Evolutionary conservation across 1,140 invertebrate species (phyloP), one percentile per base, ranked within the genome.

Genomic region (Drosophila baimaii): DNA sequence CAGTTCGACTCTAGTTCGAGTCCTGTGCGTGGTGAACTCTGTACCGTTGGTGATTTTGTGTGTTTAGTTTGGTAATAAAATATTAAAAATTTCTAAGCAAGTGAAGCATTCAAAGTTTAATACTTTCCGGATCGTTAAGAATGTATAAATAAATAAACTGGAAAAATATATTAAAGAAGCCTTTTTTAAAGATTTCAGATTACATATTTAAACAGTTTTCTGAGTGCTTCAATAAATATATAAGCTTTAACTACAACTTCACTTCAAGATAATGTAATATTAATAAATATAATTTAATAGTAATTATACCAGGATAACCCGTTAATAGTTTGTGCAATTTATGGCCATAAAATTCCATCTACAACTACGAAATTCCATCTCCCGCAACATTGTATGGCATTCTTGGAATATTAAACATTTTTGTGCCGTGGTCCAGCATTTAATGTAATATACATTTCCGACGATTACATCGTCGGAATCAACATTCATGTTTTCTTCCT

Each of bases 1-100:
- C 72, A 86, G 83, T 86, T 68, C 15, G 54, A 37, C 44, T 51
- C 49, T 54, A 57, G 49, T 27, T 35, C 54, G 52, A 39, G 62
- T 76, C 37, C 35, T 75, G 52, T 52, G 52, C 47, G 29, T 55
- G 69, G 25, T n/a, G 10, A 59, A 23, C 17, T 55, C 0, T 5
- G 7, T 3, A 19, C 0, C 44, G 8, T 12, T 72, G 33, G 68
- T 31, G 29, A 39, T 55, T 47, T 51, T 69, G 39, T 27, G 12
- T 46, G 10, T 46, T 12, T 25, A 51, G n/a, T 15, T 66, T 0
- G 66, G 68, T 56, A 35, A 46, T 44, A 41, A 12, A 55, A 41
- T 0, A 13, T 35, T 7, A n/a, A 27, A 5, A n/a, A 47, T 23
- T 15, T 23, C 3, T 19, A 12, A 17, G 25, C 12, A 5, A 46